Base-by-base conservation (phyloP, 2,797 vertebrate species). In the Clamator glandarius region DNA sequence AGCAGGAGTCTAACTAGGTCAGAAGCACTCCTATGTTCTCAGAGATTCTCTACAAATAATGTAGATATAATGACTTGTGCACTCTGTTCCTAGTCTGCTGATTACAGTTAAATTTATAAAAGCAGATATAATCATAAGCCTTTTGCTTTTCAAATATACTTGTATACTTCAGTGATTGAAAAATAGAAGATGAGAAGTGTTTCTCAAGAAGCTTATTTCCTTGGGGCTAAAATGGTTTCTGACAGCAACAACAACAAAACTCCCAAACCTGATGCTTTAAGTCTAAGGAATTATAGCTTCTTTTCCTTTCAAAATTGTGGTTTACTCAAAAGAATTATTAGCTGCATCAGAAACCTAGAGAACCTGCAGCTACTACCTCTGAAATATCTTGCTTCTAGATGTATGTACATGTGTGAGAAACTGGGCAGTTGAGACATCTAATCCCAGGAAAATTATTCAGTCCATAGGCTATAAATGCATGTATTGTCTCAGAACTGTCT, bases 21-120 rank as follows among this genome's bases (percentile, higher is more conserved):
- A 93, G 94, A 96, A 97, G 94, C 76, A 78, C 85, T 95, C 39
- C 55, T 63, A 19, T 77, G 54, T 90, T 95, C 70, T 84, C 80
- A 92, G 87, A 93, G 74, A 88, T 50, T 80, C 59, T 78, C 87
- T 46, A 73, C 68, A 64, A 85, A 78, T 79, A 90, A 86, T 76
- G 66, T n/a, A 92, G 89, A 78, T 79, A 89, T 83, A 94, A 96
- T 95, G 78, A 57, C 69, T 83, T 41, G 80, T 63, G 82, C 77
- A 41, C 70, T 90, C 70, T 87, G 59, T 97, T 91, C 90, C 87
- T 52, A 58, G 87, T 68, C 41, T 24, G 68, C 54, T 87, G 87
- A 95, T 94, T 80, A 79, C 50, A 39, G 64, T 39, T 82, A 85
- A 95, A 95, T 64, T 84, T 94, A 84, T 52, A 96, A 96, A 92